These are phyloP conservation scores for Psococerastis gibbosa DNA, from an alignment of 2,888 invertebrate species.

Conservation along the genomic window DNA sequence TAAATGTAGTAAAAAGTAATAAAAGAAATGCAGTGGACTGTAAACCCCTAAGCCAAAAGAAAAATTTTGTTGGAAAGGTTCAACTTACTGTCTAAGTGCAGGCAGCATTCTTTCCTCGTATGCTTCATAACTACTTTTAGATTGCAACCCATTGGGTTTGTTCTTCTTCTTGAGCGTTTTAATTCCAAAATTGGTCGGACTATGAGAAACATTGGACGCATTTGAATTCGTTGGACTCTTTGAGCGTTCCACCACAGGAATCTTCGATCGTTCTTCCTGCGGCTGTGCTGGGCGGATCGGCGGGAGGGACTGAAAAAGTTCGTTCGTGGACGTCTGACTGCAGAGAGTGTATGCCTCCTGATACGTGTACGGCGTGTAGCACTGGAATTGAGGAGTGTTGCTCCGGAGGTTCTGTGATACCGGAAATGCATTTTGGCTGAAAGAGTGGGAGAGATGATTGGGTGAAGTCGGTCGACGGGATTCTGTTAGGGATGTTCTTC, in stretches of 20 bases:
- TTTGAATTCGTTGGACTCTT: conserved; percentile 17
- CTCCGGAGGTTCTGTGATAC: not conserved
- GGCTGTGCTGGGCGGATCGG: not conserved
- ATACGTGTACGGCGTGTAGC: not conserved
- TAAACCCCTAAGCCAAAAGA: too few species aligned
- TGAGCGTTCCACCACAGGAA: conserved; percentile 13
- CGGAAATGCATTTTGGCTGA: not conserved
- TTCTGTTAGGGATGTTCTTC: not conserved
- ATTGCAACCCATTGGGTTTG: conserved; percentile 31
- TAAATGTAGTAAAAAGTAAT: conserved; percentile 3
- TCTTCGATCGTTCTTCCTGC: not conserved
- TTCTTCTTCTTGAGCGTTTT: conserved; percentile 18
- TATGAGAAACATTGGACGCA: not conserved
- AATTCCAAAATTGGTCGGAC: not conserved
- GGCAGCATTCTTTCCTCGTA: conserved; percentile 75
- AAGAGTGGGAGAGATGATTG: conserved; percentile 10
- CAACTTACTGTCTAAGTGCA: conserved; percentile 61
- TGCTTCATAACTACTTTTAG: conserved; percentile 54
- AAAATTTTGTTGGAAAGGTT: too few species aligned
- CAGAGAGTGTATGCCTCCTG: conserved; percentile 3
- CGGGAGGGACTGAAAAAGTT: conserved; percentile 3
- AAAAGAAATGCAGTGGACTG: too few species aligned
- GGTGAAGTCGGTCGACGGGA: conserved; percentile 6
- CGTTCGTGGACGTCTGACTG: not conserved
- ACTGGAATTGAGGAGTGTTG: not conserved